These are phyloP conservation scores for Stramonita haemastoma DNA, from an alignment of 2,888 invertebrate genomes.

Conservation along the genomic window DNA sequence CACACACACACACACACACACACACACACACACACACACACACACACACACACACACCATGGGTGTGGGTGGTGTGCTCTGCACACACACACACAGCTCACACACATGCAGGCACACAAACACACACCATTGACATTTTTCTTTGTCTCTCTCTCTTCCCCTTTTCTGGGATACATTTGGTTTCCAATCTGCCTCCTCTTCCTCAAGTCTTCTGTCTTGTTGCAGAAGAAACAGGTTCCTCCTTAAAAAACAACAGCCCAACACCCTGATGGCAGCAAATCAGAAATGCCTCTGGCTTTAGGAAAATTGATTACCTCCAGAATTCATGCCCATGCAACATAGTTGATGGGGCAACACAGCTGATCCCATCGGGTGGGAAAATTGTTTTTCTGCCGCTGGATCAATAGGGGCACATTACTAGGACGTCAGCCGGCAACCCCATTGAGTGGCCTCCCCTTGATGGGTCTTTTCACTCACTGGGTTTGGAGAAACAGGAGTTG, in stretches of 20 bases:
- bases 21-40: no score
- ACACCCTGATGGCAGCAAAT: slow-evolving; percentile 39
- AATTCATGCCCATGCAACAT: slow-evolving; percentile 48
- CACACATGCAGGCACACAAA: no score
- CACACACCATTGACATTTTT: no score
- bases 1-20: no score
- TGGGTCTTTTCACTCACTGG: slow-evolving; percentile 26
- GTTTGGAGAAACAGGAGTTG: neutral
- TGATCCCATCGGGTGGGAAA: slow-evolving; percentile 49
- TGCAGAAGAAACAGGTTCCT: neutral
- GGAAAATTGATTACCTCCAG: slow-evolving; percentile 48
- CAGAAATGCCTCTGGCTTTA: slow-evolving; percentile 39
- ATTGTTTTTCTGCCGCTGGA: slow-evolving; percentile 48
- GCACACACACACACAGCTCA: no score
- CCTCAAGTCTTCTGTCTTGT: neutral
- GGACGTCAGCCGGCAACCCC: slow-evolving; percentile 31
- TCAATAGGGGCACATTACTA: slow-evolving; percentile 47
- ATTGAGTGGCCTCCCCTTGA: slow-evolving; percentile 40
- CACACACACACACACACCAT: no score
- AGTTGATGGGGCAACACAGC: slow-evolving; percentile 50
- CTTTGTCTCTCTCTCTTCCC: neutral
- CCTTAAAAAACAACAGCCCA: neutral
- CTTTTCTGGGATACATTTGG: no score
- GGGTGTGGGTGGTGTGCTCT: no score
- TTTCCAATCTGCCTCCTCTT: neutral